Evolutionary conservation across 1,140 invertebrate species (phyloP), one percentile per base, ranked within the genome.

Genomic region (Campoletis sonorensis): DNA sequence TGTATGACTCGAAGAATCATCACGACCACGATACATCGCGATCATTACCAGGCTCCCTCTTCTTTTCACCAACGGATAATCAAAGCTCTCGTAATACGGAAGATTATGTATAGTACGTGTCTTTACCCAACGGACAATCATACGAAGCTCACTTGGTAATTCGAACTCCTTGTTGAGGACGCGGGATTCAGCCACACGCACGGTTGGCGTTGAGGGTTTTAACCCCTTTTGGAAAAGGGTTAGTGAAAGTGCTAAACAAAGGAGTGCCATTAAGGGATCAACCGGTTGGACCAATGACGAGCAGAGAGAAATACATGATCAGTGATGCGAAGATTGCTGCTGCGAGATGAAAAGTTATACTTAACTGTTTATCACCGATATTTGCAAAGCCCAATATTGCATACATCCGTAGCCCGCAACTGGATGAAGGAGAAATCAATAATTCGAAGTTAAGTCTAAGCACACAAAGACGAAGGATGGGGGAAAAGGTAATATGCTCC

Each of bases 241-340:
- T 77, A 77, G 33, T 58, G 30, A 40, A 51, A 23, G 70, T 49
- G 71, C 61, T 71, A 70, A 13, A 54, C 67, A 70, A 33, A 70
- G 30, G 18, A 64, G 30, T 80, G 82, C 40, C 86, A 87, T 86
- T 86, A 85, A 87, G 79, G 86, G 84, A 84, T 88, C 85, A 86
- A 81, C 83, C 82, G 84, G 79, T 87, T 81, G 80, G 85, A 82
- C 86, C 85, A 84, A 88, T 88, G 83, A 45, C 40, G 8, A 45
- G 10, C 81, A 84, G 84, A 82, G 85, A 87, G 85, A 88, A 88
- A 88, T 83, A 85, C 88, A 87, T 87, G 81, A 64, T 71, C 30
- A 80, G 84, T 87, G 86, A 87, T 86, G 87, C 85, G 85, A 79
- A 85, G 85, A 70, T 79, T 49, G 2, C 40, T 45, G 27, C 73